Evolutionary conservation across 2,113 vertebrate genomes (phyloP).

Genomic region (Carassius carassius): DNA sequence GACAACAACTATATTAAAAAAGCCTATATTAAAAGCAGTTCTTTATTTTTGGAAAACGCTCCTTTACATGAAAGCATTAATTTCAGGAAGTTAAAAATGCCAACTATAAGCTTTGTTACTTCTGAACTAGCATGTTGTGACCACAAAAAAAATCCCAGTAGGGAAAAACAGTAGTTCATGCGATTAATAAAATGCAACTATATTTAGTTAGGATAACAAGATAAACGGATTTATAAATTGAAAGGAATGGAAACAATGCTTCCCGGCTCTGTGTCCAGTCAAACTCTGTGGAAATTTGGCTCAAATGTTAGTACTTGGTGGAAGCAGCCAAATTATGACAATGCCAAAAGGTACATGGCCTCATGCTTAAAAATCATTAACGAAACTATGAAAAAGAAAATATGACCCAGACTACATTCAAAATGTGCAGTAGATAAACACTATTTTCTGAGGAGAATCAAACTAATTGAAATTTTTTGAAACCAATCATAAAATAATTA

Average conservation of each 20-base stretch:
- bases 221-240: not conserved
- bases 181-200: not conserved
- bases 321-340: not conserved
- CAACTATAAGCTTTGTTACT: not conserved
- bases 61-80: not conserved
- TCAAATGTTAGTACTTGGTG: not conserved
- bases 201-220: not conserved
- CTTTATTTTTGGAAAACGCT: not conserved
- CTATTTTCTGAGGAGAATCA: not conserved
- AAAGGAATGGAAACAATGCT: not conserved
- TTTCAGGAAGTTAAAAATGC: not conserved
- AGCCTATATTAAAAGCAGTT: not conserved
- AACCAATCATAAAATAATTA: no score
- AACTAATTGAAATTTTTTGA: no score
- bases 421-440: not conserved
- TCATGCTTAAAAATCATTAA: not conserved
- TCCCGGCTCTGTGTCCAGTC: not conserved
- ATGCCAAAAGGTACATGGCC: not conserved
- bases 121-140: not conserved
- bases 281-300: not conserved
- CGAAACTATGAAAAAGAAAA: not conserved
- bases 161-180: not conserved
- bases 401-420: not conserved
- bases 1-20: not conserved
- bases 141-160: not conserved